Base-by-base conservation (phyloP, 2,113 vertebrate genomes). In the Engystomops pustulosus region DNA sequence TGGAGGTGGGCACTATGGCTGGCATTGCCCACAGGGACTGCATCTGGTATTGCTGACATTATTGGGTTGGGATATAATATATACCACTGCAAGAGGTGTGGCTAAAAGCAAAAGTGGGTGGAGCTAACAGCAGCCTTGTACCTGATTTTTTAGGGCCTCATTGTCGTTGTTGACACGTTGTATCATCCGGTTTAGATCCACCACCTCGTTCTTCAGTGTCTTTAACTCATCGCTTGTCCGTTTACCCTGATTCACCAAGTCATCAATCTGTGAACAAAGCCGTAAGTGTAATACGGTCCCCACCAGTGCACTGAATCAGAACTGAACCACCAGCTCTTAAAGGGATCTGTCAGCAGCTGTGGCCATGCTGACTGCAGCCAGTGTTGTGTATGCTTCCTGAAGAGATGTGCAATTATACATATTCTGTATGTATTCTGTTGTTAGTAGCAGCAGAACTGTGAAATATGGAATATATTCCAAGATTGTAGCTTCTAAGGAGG, bases 131-230 rank as follows among this genome's bases (percentile, higher is more conserved):
- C 6, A 9, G n/a, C 14, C 30, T 1, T 38, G 79, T 38, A 95
- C 95, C 92, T 93, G 94, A 27, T 90, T 93, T 20, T 58, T 89
- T 72, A 93, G 87, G 38, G 27, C 58, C 0, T 94, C 93, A 84
- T 93, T 86, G 23, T 95, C 94, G 0, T 65, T 77, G 0, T 85
- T 91, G 0, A 92, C 77, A 23, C 89, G 92, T 88, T 94, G 93
- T 72, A 92, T 89, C 53, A 60, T 45, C 8, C 94, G 93, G 55
- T 78, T 4, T 30, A 89, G 1, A 20, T 94, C 93, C 0, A 88
- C 49, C 36, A 94, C 89, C 0, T 95, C 92, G 38, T 90, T 91
- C 86, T 67, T 94, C 55, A 90, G 0, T 0, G 88, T 89, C 15
- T 92, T 90, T 58, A 93, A 86, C 4, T 94, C 92, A n/a, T 92